Base-by-base conservation (phyloP, 2,888 invertebrate genomes). In the Acronicta psi region DNA sequence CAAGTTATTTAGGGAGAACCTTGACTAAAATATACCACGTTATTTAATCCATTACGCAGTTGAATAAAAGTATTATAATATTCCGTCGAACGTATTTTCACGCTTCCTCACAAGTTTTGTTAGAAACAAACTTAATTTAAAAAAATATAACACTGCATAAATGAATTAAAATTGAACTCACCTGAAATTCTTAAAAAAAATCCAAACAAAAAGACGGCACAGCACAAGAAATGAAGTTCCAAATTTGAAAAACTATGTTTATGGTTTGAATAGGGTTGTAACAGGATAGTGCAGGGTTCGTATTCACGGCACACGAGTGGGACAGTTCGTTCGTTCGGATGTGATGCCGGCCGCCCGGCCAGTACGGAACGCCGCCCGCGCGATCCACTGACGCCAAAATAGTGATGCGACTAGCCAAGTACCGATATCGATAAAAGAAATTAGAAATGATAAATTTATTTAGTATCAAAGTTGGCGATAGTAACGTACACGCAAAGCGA, bases 311-410 rank as follows among this genome's bases (percentile, higher is more conserved):
- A 90, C 89, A 88, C 85, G 83, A 74, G 81, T 75, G 80, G 75
- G 77, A 75, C 83, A 80, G 86, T 85, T 93, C 93, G 93, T 93
- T 93, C 93, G 93, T 93, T 93, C 93, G 93, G 84, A 85, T 82
- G 84, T 85, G 90, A 89, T 88, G 92, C 90, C 89, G 89, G 89
- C 88, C 92, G 91, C 89, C 87, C 89, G 93, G 89, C 85, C 92
- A 87, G 89, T 88, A 87, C 67, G 76, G 80, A 80, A 68, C 55
- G 69, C 74, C 77, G 80, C 80, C 75, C 74, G 79, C 82, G 81
- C 86, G 84, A 79, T 82, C 79, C 80, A 72, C 73, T 62, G 66
- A 56, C 65, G 56, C 73, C 73, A 70, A 75, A 81, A 58, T 85
- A 90, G 87, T 81, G 87, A 84, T 77, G 88, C n/a, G 69, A 58